phyloP scores from a whole-genome alignment of 2,888 invertebrate genomes.

The Athetis lepigone region DNA sequence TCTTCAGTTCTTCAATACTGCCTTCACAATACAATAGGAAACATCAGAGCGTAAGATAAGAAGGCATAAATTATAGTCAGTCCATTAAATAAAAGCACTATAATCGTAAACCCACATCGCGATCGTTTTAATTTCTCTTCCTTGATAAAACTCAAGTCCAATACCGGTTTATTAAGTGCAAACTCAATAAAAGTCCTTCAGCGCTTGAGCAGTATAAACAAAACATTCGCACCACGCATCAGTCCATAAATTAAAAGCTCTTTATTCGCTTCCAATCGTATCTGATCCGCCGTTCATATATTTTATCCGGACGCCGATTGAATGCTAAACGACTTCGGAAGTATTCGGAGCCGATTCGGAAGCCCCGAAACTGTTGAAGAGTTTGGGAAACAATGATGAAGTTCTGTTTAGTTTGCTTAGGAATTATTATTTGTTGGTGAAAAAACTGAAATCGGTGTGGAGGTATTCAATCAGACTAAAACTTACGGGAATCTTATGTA shows the following conservation, averaged over 20 bases:
- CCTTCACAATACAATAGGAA: too few relatives aligned
- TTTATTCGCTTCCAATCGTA: slow-evolving; percentile 57
- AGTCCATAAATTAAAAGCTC: slow-evolving; percentile 59
- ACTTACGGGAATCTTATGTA: too few relatives aligned
- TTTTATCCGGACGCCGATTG: slow-evolving; percentile 56
- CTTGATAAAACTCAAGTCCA: slow-evolving; percentile 11
- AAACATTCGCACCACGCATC: slow-evolving; percentile 43
- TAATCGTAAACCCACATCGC: slow-evolving; percentile 15
- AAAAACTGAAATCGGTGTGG: neutral
- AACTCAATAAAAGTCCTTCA: slow-evolving; percentile 37
- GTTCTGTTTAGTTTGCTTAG: neutral
- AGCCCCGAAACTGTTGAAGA: slow-evolving; percentile 25
- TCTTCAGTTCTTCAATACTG: too few relatives aligned
- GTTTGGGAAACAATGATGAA: slow-evolving; percentile 3
- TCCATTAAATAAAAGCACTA: neutral
- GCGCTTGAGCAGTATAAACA: slow-evolving; percentile 47
- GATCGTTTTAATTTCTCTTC: neutral
- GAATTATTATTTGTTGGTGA: neutral
- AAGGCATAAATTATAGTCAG: too few relatives aligned
- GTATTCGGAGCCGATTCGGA: slow-evolving; percentile 25
- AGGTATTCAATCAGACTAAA: neutral
- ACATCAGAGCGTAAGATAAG: too few relatives aligned
- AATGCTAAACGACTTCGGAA: slow-evolving; percentile 54
- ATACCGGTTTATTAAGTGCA: slow-evolving; percentile 29
- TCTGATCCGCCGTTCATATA: slow-evolving; percentile 60